Conservation (phyloP, 1,140 invertebrate species). For the Potamilus streckersoni region DNA sequence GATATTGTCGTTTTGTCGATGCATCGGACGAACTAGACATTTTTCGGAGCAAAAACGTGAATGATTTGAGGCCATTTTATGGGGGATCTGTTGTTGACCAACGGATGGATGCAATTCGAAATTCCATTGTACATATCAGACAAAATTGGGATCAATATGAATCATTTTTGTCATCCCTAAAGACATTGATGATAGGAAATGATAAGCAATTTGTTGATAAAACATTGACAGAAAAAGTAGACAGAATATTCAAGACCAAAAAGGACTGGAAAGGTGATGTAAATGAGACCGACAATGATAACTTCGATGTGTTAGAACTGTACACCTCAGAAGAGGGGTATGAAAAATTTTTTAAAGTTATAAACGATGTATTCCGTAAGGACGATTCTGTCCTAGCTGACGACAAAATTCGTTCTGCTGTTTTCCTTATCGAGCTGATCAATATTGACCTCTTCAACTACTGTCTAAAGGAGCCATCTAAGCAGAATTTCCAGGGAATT, state of each 20-base stretch:
- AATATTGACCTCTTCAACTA: conserved; percentile 42
- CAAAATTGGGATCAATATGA: conserved; percentile 24
- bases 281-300: conserved; percentile 5
- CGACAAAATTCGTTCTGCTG: conserved; percentile 21
- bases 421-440: conserved; percentile 36
- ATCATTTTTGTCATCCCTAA: conserved; percentile 10
- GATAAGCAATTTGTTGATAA: conserved; percentile 13
- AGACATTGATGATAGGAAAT: conserved; percentile 3
- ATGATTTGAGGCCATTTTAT: conserved; percentile 26
- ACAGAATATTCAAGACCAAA: conserved; percentile 10
- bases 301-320: conserved; percentile 26
- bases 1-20: conserved; percentile 21
- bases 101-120: conserved; percentile 24
- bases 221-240: background rate
- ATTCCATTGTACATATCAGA: conserved; percentile 24
- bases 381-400: conserved; percentile 12
- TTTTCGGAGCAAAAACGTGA: conserved; percentile 25
- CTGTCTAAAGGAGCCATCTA: conserved; percentile 17
- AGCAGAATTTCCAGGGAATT: conserved; percentile 20
- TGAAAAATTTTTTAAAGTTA: conserved; percentile 13
- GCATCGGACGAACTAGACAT: conserved; percentile 12
- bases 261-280: conserved; percentile 9
- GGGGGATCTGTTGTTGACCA: conserved; percentile 13
- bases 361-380: conserved; percentile 29
- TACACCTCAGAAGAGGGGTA: conserved; percentile 40